Conservation (phyloP, 1,140 invertebrate genomes). For the Zelostemma sp. region DNA sequence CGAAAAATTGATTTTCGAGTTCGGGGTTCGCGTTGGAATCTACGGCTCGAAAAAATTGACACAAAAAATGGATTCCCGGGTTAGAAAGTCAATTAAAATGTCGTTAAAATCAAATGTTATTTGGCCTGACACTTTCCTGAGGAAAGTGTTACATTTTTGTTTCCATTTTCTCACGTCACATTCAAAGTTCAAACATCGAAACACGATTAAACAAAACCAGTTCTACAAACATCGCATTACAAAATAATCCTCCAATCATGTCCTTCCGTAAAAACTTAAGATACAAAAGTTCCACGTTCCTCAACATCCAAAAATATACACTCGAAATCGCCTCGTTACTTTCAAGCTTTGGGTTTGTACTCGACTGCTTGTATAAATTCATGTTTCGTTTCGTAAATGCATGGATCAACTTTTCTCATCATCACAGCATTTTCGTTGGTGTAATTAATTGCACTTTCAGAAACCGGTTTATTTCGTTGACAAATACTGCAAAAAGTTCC, state of each 20-base stretch:
- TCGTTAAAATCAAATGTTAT: background rate
- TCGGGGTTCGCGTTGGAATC: no score
- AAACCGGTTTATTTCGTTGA: background rate
- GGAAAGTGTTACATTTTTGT: background rate
- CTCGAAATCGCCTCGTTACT: background rate
- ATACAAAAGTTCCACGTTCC: background rate
- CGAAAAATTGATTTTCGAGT: no score
- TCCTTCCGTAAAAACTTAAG: background rate
- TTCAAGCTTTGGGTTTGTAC: background rate
- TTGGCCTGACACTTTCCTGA: background rate
- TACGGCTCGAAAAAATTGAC: no score
- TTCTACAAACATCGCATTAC: background rate
- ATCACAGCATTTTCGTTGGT: background rate
- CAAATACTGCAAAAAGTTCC: background rate
- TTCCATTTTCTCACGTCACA: conserved; percentile 6
- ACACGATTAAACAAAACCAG: background rate
- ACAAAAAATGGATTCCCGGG: no score
- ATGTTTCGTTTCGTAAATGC: conserved; percentile 3
- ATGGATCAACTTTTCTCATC: background rate
- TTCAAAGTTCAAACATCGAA: background rate
- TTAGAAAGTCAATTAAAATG: no score
- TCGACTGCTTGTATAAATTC: background rate
- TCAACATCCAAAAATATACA: background rate
- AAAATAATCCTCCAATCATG: background rate
- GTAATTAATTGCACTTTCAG: background rate